Conservation (phyloP, 2,888 invertebrate genomes). For the Andrena praecox region DNA sequence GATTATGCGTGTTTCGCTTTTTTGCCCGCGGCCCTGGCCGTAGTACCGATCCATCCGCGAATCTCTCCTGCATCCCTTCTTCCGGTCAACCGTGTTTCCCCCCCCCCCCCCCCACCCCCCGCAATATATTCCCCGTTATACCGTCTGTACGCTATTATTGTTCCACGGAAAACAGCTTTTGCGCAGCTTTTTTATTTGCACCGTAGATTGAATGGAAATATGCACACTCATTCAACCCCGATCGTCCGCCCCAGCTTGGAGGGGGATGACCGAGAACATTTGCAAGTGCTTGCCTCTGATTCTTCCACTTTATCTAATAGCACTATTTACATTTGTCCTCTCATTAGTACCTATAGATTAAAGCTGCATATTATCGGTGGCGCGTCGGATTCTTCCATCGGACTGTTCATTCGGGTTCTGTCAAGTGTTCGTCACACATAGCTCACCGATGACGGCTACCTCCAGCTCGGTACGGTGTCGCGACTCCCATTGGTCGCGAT, state of each 20-base stretch:
- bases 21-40: slow-evolving; percentile 76
- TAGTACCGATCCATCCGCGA: slow-evolving; percentile 60
- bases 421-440: too few relatives aligned
- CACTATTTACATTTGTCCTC: too few relatives aligned
- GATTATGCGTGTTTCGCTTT: slow-evolving; percentile 77
- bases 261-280: background rate
- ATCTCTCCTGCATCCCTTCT: slow-evolving; percentile 28
- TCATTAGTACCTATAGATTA: too few relatives aligned
- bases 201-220: slow-evolving; percentile 2
- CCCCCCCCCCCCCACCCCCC: slow-evolving; percentile 1
- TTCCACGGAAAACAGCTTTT: slow-evolving; percentile 26
- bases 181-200: slow-evolving; percentile 24
- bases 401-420: too few relatives aligned
- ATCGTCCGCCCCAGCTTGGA: background rate
- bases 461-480: background rate
- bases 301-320: too few relatives aligned
- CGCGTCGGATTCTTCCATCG: background rate
- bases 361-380: too few relatives aligned
- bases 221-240: background rate
- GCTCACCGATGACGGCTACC: background rate
- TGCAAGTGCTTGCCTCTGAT: too few relatives aligned
- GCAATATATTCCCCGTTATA: slow-evolving; percentile 8
- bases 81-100: slow-evolving; percentile 35
- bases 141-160: slow-evolving; percentile 31
- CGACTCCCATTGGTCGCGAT: slow-evolving; percentile 16